Base-by-base conservation (phyloP, 2,113 vertebrate genomes). In the Anoplopoma fimbria region DNA sequence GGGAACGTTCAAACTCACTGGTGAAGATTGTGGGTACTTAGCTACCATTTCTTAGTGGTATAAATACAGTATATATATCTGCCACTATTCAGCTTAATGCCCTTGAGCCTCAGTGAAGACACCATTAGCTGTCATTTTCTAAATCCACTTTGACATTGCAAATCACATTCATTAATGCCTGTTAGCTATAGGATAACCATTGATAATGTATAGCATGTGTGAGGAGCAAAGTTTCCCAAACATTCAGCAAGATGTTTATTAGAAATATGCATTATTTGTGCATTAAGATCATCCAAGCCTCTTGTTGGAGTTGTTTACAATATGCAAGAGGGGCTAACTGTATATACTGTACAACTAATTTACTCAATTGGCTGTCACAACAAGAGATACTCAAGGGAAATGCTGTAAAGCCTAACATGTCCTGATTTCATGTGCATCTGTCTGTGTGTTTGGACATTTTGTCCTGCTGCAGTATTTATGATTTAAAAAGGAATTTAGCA, bases 241-340 rank as follows among this genome's bases (percentile, higher is more conserved):
- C 34, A 62, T 55, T 55, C 36, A 87, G 84, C 58, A 72, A 34
- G 58, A 81, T 87, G 77, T 85, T 86, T 87, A 87, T 90, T 86
- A 83, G 80, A 83, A 84, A 80, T 60, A 70, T 93, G 71, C 64
- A 88, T 92, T 91, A 88, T 93, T n/a, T n/a, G n/a, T n/a, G n/a
- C n/a, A n/a, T 70, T 65, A 42, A 60, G 51, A 69, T 77, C 6
- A 58, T 75, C 81, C 58, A 79, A 78, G 55, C 53, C 34, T 75
- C 31, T 71, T 51, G 31, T 40, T 25, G 34, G 49, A 57, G 23
- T 27, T 83, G 40, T 38, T 64, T 53, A 79, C 23, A 33, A 65
- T 12, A 79, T 53, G 61, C 53, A 55, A 57, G 2, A 27, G n/a
- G 57, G 34, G 51, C 13, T 25, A 79, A 72, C 42, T n/a, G 14